Evolutionary conservation across 1,140 invertebrate species (phyloP), one percentile per base, ranked within the genome.

Genomic region (Schlechtendalia chinensis): DNA sequence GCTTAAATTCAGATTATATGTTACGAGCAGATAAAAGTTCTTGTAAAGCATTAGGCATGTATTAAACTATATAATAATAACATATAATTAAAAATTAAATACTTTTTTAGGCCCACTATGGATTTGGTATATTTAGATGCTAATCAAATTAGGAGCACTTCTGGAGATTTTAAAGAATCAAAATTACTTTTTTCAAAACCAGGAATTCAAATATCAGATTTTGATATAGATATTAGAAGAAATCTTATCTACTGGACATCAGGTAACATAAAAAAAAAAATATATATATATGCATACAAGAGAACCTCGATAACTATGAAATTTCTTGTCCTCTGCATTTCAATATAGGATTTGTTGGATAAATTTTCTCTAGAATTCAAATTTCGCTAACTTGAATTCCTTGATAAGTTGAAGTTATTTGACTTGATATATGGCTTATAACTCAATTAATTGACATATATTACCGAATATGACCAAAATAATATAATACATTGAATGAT

Each of bases 1-100:
- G 97, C 85, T 54, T 81, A 29, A 87, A 88, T 8, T 87, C 91
- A 5, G 93, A 93, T 0, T 98, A 94, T 85, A 87, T 90, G 1
- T 86, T 94, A 12, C 85, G 88, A 81, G 84, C 86, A 0, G 91
- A 97, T 85, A 89, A 89, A 53, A 87, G 88, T 63, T 90, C 90
- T 58, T 94, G 93, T 85, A 90, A 90, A 84, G 91, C 90, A 17
- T 83, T 87, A 11, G 88, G 89, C 82, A 83, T 82, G 75, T 69
- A 71, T 50, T 67, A n/a, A 5, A 5, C 19, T 39, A 3, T 3
- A 65, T 39, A n/a, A 45, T 22, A 1, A 11, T 53, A 22, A 8
- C 8, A 39, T 4, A 61, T 59, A 32, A n/a, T 27, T 6, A 1
- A 1, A 16, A 5, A 22, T 65, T 32, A 45, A 39, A 59, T 71